These are phyloP conservation scores for Acrossocheilus fasciatus DNA, from an alignment of 2,797 vertebrate species.

Conservation along the genomic window DNA sequence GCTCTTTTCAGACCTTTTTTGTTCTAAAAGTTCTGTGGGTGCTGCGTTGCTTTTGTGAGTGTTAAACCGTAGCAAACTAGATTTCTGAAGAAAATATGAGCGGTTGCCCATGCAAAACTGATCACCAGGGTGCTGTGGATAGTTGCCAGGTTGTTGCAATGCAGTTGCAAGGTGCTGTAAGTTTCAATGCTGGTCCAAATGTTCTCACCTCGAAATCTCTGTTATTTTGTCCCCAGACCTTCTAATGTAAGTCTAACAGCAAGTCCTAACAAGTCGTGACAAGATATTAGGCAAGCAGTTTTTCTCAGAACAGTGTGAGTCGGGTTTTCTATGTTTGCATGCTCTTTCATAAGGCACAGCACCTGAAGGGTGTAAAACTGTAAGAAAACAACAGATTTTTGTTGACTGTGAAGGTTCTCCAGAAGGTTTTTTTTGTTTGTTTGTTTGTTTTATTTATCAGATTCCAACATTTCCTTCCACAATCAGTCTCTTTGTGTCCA, in stretches of 20 bases:
- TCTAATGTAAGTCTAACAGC: background rate
- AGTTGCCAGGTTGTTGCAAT: background rate
- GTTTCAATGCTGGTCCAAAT: background rate
- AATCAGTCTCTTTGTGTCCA: background rate
- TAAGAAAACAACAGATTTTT: background rate
- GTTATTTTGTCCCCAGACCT: background rate
- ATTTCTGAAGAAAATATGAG: conserved; percentile 15
- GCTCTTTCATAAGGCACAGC: background rate
- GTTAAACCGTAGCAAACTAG: background rate
- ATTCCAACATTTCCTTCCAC: background rate
- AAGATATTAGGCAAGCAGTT: background rate
- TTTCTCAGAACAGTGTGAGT: background rate
- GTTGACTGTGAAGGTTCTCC: background rate
- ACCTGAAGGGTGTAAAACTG: background rate
- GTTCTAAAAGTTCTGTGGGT: background rate
- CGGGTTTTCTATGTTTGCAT: background rate
- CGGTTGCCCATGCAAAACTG: background rate
- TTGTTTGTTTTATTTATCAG: background rate
- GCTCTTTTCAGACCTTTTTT: conserved; percentile 15
- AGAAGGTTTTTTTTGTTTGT: background rate
- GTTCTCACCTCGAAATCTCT: background rate
- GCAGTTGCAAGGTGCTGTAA: background rate
- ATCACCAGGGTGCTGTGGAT: background rate
- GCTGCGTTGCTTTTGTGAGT: background rate
- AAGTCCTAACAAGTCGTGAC: background rate